phyloP scores from a whole-genome alignment of 2,797 vertebrate genomes.

The Cygnus olor region DNA sequence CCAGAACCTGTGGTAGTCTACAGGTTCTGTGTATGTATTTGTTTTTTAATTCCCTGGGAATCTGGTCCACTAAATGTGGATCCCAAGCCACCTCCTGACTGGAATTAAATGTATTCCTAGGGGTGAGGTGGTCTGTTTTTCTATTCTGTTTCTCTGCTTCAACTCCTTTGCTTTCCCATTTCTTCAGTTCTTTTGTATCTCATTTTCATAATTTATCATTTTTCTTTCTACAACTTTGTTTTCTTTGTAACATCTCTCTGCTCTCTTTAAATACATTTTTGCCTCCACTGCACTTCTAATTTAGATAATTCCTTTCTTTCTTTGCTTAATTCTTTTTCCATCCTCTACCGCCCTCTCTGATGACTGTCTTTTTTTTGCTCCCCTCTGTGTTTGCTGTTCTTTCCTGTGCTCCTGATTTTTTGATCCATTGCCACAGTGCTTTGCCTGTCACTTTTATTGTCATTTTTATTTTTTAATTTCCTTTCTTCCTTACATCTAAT shows the following conservation, averaged over 20 bases:
- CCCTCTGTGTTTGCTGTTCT: conserved; percentile 14
- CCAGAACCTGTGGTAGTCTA: neutral
- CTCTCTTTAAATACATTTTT: neutral
- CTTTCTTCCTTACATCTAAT: neutral
- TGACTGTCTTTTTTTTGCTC: conserved; percentile 2
- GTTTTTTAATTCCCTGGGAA: neutral
- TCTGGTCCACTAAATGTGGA: neutral
- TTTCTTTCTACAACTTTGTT: conserved; percentile 1
- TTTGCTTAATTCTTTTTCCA: conserved; percentile 37
- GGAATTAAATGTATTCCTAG: neutral
- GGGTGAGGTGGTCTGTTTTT: neutral
- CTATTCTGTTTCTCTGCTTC: neutral
- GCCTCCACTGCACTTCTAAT: neutral
- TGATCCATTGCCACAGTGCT: neutral
- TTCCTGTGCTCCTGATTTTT: conserved; percentile 31
- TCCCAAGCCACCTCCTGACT: neutral
- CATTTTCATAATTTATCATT: neutral
- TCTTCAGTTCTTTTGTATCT: neutral
- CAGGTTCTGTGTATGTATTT: neutral
- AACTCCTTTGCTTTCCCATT: neutral
- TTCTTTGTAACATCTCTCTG: neutral
- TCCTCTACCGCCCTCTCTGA: conserved; percentile 13
- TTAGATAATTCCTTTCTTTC: neutral
- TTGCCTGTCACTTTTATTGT: conserved; percentile 20
- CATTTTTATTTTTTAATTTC: neutral